Base-by-base conservation (phyloP, 2,888 invertebrate genomes). In the Phymatocera aterrima region DNA sequence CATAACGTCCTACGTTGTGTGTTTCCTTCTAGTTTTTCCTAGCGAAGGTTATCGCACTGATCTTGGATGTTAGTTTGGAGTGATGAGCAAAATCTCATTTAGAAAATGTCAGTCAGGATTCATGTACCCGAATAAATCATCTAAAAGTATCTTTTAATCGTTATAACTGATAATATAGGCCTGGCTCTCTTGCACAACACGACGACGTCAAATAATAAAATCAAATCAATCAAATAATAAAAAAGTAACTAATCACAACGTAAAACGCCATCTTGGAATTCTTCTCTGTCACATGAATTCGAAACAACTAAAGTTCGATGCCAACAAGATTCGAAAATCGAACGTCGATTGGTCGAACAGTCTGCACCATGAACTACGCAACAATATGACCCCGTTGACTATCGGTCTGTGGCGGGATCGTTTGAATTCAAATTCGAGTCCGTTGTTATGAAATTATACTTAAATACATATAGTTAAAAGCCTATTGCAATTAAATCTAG, bases 201-300 rank as follows among this genome's bases (percentile, higher is more conserved):
- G n/a, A 43, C 43, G 43, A 1, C 8, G 43, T 18, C 37, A n/a
- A 37, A 15, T 18, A 18, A 1, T 4, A 15, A n/a, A 51, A 51
- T 15, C 34, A 37, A 2, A 8, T 21, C 61, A 37, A 37, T 18
- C n/a, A 64, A 2, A 24, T 37, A 21, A 37, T 37, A 18, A n/a
- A 64, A 64, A 64, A 37, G 34, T 37, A 64, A 64, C 61, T 64
- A 31, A 64, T 64, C 61, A 64, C 61, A 64, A 64, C 37, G 61
- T 18, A 37, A 1, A 37, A 15, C 61, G 61, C 61, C 61, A 64
- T 64, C 61, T 64, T 64, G 61, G 43, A 10, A 18, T 37, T 37
- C 15, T 15, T 37, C 61, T 12, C 34, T 64, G 18, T 37, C 61
- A 64, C 18, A 34, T 34, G 37, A 37, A 5, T 12, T 3, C 21